Evolutionary conservation across 2,888 invertebrate genomes (phyloP).

Genomic region (Lithosia quadra): DNA sequence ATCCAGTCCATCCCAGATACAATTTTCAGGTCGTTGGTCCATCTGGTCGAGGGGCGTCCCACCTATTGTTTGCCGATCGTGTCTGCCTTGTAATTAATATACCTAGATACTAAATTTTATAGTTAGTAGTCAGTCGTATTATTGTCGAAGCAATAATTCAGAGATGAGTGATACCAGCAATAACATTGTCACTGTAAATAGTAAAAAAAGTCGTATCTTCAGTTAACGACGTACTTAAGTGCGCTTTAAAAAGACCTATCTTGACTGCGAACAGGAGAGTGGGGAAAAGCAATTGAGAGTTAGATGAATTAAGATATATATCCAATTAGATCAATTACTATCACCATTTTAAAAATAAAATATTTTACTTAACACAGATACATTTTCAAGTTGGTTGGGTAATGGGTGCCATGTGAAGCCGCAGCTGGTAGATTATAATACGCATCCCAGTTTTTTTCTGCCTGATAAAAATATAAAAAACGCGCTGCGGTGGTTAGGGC

Average conservation of each 20-base stretch:
- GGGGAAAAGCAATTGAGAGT: background rate
- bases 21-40: too few species aligned
- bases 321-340: background rate
- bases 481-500: too few species aligned
- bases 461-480: too few species aligned
- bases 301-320: background rate
- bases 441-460: too few species aligned
- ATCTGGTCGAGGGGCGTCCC: too few species aligned
- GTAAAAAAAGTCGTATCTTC: conserved; percentile 58
- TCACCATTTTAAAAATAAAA: background rate
- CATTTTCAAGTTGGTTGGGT: too few species aligned
- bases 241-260: conserved; percentile 61
- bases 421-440: too few species aligned
- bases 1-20: too few species aligned
- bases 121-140: conserved; percentile 30
- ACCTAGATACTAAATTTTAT: conserved; percentile 18
- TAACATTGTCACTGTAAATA: conserved; percentile 59
- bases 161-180: conserved; percentile 51
- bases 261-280: conserved; percentile 42
- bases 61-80: too few species aligned
- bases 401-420: too few species aligned
- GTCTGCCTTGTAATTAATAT: too few species aligned
- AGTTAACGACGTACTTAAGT: conserved; percentile 67
- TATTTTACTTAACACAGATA: background rate
- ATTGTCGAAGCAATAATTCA: conserved; percentile 39